Conservation (phyloP, 2,888 invertebrate genomes). For the Macroteleia sp. region DNA sequence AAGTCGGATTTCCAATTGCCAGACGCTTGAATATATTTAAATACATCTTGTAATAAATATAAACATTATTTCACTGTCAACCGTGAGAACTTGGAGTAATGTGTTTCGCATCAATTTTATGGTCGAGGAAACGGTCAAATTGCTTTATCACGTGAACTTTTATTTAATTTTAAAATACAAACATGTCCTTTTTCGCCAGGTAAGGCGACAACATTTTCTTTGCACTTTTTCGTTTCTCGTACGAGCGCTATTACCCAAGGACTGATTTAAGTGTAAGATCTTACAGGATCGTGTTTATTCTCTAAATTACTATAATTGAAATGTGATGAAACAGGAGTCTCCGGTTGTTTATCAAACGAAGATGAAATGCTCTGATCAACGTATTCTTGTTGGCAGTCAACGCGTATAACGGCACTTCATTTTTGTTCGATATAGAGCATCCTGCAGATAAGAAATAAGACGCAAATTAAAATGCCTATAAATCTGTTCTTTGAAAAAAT, state of each 20-base stretch:
- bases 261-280: too few species aligned
- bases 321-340: conserved; percentile 21
- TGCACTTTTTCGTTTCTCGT: too few species aligned
- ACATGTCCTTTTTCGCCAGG: too few species aligned
- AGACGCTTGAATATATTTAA: conserved; percentile 33
- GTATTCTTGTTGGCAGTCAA: conserved; percentile 37
- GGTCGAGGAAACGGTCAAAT: conserved; percentile 35
- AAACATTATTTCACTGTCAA: conserved; percentile 32
- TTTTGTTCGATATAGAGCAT: conserved; percentile 41
- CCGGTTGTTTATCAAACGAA: conserved; percentile 17
- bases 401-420: conserved; percentile 54
- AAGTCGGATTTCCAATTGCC: too few species aligned
- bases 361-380: conserved; percentile 30
- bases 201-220: too few species aligned
- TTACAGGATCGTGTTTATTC: conserved; percentile 11
- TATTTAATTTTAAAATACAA: not conserved
- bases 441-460: conserved; percentile 46
- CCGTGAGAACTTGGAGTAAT: conserved; percentile 32
- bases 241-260: too few species aligned
- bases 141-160: conserved; percentile 32
- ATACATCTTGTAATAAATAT: conserved; percentile 25
- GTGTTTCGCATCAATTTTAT: conserved; percentile 44
- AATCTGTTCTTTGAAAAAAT: conserved; percentile 44
- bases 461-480: conserved; percentile 50
- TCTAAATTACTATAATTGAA: conserved; percentile 33